Percentiles rank a stretch among this genome's conserved stretches.
Conservation (phyloP, 2,797 vertebrate species). For the Oryzias sinensis region DNA sequence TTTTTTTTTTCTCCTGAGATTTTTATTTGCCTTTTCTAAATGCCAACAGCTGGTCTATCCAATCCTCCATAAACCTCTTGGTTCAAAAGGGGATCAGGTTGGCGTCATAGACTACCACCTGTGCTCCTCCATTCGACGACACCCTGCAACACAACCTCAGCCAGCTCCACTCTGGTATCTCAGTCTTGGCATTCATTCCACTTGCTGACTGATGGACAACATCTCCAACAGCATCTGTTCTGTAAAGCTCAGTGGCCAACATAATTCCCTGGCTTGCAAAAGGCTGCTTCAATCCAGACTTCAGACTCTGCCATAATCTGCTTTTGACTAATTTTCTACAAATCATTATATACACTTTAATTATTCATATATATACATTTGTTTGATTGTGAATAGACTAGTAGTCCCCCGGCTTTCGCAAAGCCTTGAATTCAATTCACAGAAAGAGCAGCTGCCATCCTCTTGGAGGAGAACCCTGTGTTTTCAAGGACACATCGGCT, state of each 20-base stretch:
- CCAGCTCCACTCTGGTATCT: slow-evolving; percentile 42
- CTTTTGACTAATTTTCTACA: slow-evolving; percentile 27
- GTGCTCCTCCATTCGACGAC: slow-evolving; percentile 43
- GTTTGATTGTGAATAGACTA: slow-evolving; percentile 20
- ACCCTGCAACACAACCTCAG: slow-evolving; percentile 25
- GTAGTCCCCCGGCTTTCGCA: slow-evolving; percentile 19
- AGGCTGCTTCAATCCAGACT: slow-evolving; percentile 23
- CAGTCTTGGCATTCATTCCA: slow-evolving; percentile 50
- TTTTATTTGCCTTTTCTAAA: slow-evolving; percentile 39
- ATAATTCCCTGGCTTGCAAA: slow-evolving; percentile 50
- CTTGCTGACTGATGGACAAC: slow-evolving; percentile 69
- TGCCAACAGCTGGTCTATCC: slow-evolving; percentile 57
- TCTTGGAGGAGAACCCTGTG: slow-evolving; percentile 32
- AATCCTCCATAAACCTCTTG: slow-evolving; percentile 52
- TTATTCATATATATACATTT: slow-evolving; percentile 22
- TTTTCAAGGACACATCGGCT: slow-evolving; percentile 44
- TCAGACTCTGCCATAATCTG: slow-evolving; percentile 18
- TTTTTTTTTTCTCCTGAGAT: slow-evolving; percentile 9
- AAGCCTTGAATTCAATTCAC: slow-evolving; percentile 22
- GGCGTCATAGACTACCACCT: slow-evolving; percentile 62
- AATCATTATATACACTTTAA: slow-evolving; percentile 38
- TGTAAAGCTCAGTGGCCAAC: slow-evolving; percentile 52
- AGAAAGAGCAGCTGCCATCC: slow-evolving; percentile 28
- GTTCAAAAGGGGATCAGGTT: slow-evolving; percentile 55
- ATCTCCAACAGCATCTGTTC: slow-evolving; percentile 72